Conservation (phyloP, 1,140 invertebrate genomes). For the Procambarus virginalis region DNA sequence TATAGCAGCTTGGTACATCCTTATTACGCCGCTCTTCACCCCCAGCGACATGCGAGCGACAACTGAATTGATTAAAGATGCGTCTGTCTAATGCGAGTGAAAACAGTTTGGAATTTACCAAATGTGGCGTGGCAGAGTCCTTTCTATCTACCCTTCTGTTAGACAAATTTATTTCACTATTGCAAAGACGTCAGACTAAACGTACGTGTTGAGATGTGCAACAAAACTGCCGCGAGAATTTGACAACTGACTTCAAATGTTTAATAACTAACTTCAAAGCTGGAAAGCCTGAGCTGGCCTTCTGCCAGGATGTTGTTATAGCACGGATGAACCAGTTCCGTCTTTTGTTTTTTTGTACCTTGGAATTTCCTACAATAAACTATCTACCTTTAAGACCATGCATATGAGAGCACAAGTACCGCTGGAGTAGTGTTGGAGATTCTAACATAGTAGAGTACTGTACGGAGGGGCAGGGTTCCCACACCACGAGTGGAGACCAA, state of each 20-base stretch:
- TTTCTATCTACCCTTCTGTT: too few species aligned
- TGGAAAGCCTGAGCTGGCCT: neutral
- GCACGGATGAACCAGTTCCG: neutral
- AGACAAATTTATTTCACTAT: too few species aligned
- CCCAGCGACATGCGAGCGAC: too few species aligned
- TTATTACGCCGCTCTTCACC: too few species aligned
- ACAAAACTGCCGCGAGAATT: neutral
- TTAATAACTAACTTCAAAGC: neutral
- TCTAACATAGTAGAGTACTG: neutral
- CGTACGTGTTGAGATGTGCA: neutral
- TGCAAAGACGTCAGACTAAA: neutral
- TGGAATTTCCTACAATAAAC: conserved; percentile 13
- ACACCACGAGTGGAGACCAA: neutral
- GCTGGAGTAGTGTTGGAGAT: neutral
- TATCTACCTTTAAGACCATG: neutral
- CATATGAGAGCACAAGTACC: neutral
- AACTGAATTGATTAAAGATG: too few species aligned
- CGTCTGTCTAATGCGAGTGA: too few species aligned
- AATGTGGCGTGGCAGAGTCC: neutral
- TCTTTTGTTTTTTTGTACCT: neutral
- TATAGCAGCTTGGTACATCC: too few species aligned
- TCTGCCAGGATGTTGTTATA: neutral
- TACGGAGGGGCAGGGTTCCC: neutral
- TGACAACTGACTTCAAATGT: neutral
- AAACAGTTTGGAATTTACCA: neutral